These are phyloP conservation scores for Arbacia lixula DNA, from an alignment of 53 echinoderm and acorn worm species.

Conservation along the genomic window DNA sequence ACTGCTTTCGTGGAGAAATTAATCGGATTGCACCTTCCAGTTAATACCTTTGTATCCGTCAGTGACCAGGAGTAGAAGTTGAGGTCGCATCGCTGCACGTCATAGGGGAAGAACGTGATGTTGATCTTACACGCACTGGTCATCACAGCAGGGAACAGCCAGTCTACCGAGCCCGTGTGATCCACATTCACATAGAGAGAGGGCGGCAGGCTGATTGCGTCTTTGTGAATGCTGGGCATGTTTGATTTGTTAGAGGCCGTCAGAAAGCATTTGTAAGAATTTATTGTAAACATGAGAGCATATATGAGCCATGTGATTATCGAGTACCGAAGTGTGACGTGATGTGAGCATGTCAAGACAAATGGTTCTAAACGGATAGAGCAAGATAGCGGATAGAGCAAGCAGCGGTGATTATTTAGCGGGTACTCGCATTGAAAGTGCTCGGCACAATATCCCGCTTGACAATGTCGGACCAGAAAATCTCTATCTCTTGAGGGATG, in stretches of 20 bases:
- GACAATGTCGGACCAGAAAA: too few species aligned
- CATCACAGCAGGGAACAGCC: slow-evolving; percentile 26
- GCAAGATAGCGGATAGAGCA: too few species aligned
- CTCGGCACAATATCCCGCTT: too few species aligned
- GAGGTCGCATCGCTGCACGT: slow-evolving; percentile 4
- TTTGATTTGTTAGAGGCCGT: too few species aligned
- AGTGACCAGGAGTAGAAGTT: slow-evolving; percentile 26
- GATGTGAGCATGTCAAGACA: too few species aligned
- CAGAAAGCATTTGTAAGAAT: neutral
- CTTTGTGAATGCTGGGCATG: slow-evolving; percentile 7
- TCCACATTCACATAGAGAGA: neutral
- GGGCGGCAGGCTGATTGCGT: neutral
- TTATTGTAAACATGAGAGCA: neutral
- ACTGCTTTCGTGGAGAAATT: too few species aligned
- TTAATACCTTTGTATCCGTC: neutral
- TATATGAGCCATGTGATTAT: neutral
- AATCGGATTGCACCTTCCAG: too few species aligned
- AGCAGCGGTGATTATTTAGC: too few species aligned
- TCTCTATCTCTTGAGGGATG: too few species aligned
- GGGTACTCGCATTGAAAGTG: too few species aligned
- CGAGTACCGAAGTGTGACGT: neutral
- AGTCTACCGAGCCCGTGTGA: slow-evolving; percentile 9
- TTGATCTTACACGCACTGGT: slow-evolving; percentile 38
- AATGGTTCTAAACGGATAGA: neutral
- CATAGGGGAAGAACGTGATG: slow-evolving; percentile 29